Conservation (phyloP, 2,113 vertebrate genomes). For the Paracyprichromis sp. region DNA sequence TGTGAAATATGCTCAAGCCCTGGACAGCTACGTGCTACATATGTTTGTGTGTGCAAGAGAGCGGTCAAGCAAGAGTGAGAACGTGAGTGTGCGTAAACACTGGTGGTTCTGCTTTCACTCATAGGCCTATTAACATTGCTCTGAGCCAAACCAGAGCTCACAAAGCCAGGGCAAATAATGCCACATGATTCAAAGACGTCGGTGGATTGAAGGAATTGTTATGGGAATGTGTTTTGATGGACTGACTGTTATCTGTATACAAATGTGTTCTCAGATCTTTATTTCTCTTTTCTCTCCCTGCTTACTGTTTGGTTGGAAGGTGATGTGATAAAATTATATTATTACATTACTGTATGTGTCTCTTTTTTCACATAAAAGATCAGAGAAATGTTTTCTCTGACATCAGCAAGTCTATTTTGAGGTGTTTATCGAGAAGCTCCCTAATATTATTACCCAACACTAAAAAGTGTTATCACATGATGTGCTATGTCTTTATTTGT, state of each 20-base stretch:
- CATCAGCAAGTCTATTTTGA: background rate
- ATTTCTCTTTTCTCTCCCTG: background rate
- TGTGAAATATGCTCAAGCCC: slow-evolving; percentile 29
- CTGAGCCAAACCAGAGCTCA: background rate
- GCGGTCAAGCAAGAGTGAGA: background rate
- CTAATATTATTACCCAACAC: background rate
- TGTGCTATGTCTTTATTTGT: background rate
- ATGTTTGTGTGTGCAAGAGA: background rate
- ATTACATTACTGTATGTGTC: background rate
- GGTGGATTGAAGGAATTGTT: background rate
- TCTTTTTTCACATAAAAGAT: background rate
- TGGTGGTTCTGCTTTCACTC: slow-evolving; percentile 3
- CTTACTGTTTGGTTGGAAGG: background rate
- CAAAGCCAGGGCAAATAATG: background rate
- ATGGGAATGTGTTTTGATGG: background rate
- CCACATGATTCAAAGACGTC: background rate
- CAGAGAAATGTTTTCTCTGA: background rate
- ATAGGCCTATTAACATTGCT: background rate
- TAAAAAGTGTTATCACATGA: background rate
- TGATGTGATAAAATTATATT: background rate
- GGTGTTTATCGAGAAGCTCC: background rate
- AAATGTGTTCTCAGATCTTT: background rate
- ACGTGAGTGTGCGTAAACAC: background rate
- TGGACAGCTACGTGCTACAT: background rate
- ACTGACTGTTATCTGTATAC: background rate